These are phyloP conservation scores for Parascotia fuliginaria DNA, from an alignment of 2,888 invertebrate genomes.

Conservation along the genomic window DNA sequence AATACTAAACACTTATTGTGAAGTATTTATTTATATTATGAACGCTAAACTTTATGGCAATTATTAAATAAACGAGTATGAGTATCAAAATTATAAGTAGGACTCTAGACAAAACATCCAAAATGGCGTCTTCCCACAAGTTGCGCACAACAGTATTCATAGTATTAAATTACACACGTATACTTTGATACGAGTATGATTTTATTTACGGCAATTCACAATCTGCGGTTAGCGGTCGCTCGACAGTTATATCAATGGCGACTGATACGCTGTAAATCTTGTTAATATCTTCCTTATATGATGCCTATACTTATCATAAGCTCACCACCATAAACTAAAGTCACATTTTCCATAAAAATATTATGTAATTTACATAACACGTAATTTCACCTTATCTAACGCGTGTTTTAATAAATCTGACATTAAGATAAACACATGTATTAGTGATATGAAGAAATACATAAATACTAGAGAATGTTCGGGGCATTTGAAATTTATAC, in stretches of 20 bases:
- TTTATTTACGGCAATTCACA: constrained; percentile 33
- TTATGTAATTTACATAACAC: constrained; percentile 28
- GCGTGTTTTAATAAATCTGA: no score
- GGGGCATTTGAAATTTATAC: no score
- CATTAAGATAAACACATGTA: no score
- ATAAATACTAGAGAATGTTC: no score
- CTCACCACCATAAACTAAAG: constrained; percentile 8
- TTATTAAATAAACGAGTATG: no score
- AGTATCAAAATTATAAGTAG: no score
- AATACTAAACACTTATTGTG: no score
- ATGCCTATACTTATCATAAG: constrained; percentile 28
- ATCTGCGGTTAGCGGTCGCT: constrained; percentile 46
- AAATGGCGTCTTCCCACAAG: constrained; percentile 2
- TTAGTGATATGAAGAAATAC: no score
- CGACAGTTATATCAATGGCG: constrained; percentile 49
- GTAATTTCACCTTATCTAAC: no score
- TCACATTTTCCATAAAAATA: constrained; percentile 19
- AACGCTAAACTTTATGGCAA: no score
- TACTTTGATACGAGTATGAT: constrained; percentile 19
- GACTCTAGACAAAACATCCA: background rate
- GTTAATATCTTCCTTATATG: constrained; percentile 56
- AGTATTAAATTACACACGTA: constrained; percentile 31
- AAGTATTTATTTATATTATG: no score
- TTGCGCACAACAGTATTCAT: constrained; percentile 6
- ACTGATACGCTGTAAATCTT: constrained; percentile 45